phyloP scores from a whole-genome alignment of 2,797 vertebrate genomes.

The Gadopsis marmoratus region DNA sequence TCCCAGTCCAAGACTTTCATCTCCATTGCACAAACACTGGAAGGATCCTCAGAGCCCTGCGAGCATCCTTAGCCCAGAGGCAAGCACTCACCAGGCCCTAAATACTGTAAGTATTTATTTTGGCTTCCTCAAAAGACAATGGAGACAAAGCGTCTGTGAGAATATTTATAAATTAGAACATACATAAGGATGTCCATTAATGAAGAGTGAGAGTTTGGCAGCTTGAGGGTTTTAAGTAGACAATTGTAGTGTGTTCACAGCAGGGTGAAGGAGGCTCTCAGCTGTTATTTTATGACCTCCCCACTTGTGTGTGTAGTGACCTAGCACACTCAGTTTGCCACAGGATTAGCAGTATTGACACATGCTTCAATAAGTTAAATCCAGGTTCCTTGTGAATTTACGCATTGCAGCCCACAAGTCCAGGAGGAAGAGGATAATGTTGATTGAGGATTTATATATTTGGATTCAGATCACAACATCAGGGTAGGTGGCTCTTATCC shows the following conservation, averaged over 20 bases:
- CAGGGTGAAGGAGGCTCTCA: constrained; percentile 1
- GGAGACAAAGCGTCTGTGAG: constrained; percentile 59
- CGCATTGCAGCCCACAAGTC: background rate
- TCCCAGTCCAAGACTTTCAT: constrained; percentile 58
- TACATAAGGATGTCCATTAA: constrained; percentile 36
- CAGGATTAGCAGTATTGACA: background rate
- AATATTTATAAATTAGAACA: constrained; percentile 58
- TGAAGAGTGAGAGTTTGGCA: constrained; percentile 50
- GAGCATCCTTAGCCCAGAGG: constrained; percentile 62
- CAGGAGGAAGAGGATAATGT: too few relatives aligned
- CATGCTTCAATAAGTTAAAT: background rate
- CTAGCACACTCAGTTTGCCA: background rate
- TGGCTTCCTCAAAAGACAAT: constrained; percentile 63
- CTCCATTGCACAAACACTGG: constrained; percentile 61
- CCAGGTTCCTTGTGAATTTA: background rate
- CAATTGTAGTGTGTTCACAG: background rate
- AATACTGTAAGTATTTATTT: constrained; percentile 75
- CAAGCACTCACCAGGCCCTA: constrained; percentile 75
- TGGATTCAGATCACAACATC: background rate
- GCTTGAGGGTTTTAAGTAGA: constrained; percentile 26
- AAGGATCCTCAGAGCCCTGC: constrained; percentile 52
- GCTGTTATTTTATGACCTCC: background rate
- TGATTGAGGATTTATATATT: background rate
- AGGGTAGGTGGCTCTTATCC: background rate
- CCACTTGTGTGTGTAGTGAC: background rate